Base-by-base conservation (phyloP, 2,888 invertebrate genomes). In the Unio delphinus region DNA sequence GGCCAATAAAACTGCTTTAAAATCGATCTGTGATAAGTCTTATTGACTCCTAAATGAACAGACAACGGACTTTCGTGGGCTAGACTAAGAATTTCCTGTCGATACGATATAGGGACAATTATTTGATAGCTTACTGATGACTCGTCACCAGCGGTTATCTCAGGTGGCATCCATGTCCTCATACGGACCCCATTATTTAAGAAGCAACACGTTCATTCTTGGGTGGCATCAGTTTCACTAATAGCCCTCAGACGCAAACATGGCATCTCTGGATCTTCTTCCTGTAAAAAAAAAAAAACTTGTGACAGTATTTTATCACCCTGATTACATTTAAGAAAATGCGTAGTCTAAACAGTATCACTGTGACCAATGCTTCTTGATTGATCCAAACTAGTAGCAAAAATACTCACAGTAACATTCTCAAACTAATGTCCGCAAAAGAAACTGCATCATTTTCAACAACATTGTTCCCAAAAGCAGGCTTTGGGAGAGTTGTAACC, bases 151-250 rank as follows among this genome's bases (percentile, higher is more conserved):
- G 58, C n/a, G 45, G n/a, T 7, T 18, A 45, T 63, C 62, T 68
- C 68, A n/a, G 59, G 63, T 23, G 60, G 66, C 45, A 62, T 55
- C 68, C 68, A 72, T 58, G 65, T 72, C 54, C 65, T 61, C 68
- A 71, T 71, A 15, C 59, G 58, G 45, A 71, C 30, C 15, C 65
- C 62, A 61, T 60, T 58, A 4, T 68, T 54, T 8, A 54, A 8
- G 56, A 30, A 64, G 60, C 57, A 72, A 65, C 72, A 64, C 3
- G 61, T 58, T 15, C 65, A 60, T 6, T 55, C 28, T n/a, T 20
- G 54, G 23, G 17, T 11, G 17, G 54, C 28, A 15, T 72, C 67
- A 18, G 62, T 30, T 18, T 54, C 28, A 26, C 55, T 7, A n/a
- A 65, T 17, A n/a, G 64, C 64, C 55, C 28, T 66, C 18, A 55